phyloP scores from a whole-genome alignment of 2,113 vertebrate genomes.

The Notothenia rossii region DNA sequence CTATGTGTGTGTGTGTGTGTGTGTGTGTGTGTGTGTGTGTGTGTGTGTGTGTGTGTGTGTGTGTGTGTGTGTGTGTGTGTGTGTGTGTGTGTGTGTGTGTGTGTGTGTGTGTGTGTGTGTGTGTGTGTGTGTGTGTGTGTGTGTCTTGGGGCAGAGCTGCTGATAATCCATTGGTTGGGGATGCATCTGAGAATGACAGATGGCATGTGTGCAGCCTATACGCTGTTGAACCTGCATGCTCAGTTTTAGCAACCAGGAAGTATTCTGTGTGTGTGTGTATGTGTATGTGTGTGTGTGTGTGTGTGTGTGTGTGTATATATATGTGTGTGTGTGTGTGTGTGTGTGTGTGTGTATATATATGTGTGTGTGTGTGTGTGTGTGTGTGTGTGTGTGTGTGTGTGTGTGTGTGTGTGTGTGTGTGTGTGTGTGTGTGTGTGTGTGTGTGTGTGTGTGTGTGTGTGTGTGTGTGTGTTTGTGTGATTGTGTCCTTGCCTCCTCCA shows the following conservation, averaged over 20 bases:
- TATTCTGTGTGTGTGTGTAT: conserved; percentile 24
- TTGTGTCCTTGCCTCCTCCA: conserved; percentile 48
- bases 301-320: conserved; percentile 7
- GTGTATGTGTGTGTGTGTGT: neutral
- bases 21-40: conserved; percentile 4
- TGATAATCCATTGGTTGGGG: conserved; percentile 60
- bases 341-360: too few species aligned
- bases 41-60: conserved; percentile 17
- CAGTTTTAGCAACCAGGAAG: conserved; percentile 53
- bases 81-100: conserved; percentile 14
- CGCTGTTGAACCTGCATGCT: conserved; percentile 33
- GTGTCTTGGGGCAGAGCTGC: conserved; percentile 8
- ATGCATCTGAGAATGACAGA: conserved; percentile 62
- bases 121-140: conserved; percentile 21
- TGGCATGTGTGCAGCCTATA: conserved; percentile 54
- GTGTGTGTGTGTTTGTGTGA: conserved; percentile 32
- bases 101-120: conserved; percentile 31
- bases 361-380: neutral
- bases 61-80: neutral
- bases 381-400: conserved; percentile 4
- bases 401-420: conserved; percentile 16
- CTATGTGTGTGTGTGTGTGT: neutral
- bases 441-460: conserved; percentile 11
- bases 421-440: neutral
- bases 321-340: conserved; percentile 10